Evolutionary conservation across 2,888 invertebrate genomes (phyloP).

Genomic region (Pteria penguin): DNA sequence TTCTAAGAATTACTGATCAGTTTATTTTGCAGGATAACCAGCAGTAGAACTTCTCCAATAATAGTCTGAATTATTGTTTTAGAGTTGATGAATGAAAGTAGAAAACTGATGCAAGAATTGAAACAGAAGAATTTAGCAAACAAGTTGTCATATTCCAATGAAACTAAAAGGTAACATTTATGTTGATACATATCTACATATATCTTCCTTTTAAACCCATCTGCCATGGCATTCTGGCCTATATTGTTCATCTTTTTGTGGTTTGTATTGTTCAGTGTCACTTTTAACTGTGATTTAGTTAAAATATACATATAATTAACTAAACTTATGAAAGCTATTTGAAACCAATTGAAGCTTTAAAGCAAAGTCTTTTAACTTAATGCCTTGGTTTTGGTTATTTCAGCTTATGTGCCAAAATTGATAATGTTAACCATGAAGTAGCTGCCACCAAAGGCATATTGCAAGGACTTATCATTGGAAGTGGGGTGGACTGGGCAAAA

Average conservation of each 20-base stretch:
- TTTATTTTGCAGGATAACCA: conserved; percentile 11
- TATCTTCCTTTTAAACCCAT: too few relatives aligned
- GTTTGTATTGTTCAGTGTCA: too few relatives aligned
- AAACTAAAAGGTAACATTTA: conserved; percentile 32
- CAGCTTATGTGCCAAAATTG: conserved; percentile 44
- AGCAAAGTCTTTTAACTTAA: too few relatives aligned
- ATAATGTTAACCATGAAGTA: conserved; percentile 41
- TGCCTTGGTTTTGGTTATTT: conserved; percentile 6
- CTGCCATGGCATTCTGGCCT: too few relatives aligned
- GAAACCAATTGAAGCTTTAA: too few relatives aligned
- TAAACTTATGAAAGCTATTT: not conserved
- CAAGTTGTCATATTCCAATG: conserved; percentile 7
- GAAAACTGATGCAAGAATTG: conserved; percentile 26
- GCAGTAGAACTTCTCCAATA: too few relatives aligned
- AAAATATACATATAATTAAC: too few relatives aligned
- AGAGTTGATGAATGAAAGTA: conserved; percentile 30
- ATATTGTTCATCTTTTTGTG: too few relatives aligned
- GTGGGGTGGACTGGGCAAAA: conserved; percentile 64
- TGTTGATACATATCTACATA: too few relatives aligned
- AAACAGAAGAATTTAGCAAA: conserved; percentile 29
- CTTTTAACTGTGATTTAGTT: too few relatives aligned
- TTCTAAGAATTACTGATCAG: too few relatives aligned
- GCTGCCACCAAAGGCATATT: conserved; percentile 39
- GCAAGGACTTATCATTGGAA: conserved; percentile 61
- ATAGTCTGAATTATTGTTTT: too few relatives aligned